Evolutionary conservation across 92 coral and sea anemone species (phyloP).

Genomic region (Palythoa grandis): DNA sequence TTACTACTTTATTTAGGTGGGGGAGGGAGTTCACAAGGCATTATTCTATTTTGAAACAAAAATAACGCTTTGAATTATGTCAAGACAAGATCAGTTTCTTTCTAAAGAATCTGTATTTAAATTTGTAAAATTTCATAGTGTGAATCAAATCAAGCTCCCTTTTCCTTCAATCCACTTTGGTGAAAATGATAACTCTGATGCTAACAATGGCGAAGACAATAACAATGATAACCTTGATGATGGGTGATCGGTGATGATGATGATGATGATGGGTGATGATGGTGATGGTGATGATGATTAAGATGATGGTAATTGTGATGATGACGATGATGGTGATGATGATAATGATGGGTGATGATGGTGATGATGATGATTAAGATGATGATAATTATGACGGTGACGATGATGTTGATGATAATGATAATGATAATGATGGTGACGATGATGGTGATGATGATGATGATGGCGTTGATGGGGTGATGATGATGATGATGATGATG

Average conservation of each 20-base stretch:
- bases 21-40: too few relatives aligned
- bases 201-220: too few relatives aligned
- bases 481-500: neutral
- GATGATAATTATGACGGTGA: neutral
- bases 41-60: neutral
- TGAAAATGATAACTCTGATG: too few relatives aligned
- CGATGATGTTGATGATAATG: too few relatives aligned
- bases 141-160: too few relatives aligned
- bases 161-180: neutral
- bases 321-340: neutral
- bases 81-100: too few relatives aligned
- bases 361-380: too few relatives aligned
- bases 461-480: neutral
- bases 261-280: neutral
- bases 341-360: neutral
- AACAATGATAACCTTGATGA: too few relatives aligned
- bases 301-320: neutral
- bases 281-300: too few relatives aligned
- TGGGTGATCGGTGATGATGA: neutral
- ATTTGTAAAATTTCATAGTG: too few relatives aligned
- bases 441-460: neutral
- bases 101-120: too few relatives aligned
- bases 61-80: neutral
- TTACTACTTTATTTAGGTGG: neutral
- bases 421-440: neutral